Base-by-base conservation (phyloP, 2,113 vertebrate genomes). In the Dicrurus megarhynchus region DNA sequence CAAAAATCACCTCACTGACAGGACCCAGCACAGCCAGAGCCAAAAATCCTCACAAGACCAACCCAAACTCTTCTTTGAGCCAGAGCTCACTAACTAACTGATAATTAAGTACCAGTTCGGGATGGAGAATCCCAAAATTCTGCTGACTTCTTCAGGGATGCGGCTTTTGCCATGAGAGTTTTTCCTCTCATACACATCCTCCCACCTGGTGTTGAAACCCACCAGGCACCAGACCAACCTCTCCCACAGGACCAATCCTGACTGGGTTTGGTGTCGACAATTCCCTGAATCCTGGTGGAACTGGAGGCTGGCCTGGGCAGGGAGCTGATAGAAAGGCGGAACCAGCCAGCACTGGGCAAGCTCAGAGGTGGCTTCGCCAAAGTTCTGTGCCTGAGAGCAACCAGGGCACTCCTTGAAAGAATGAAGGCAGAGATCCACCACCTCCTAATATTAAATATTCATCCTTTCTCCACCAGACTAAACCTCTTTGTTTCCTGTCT, bases 211-310 rank as follows among this genome's bases (percentile, higher is more conserved):
- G 26, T 64, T 0, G 0, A 73, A 65, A 69, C 18, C 42, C 39
- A 42, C 3, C 26, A 4, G 23, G 32, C 49, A 27, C 24, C 53
- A 32, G 28, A 17, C 3, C 22, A 24, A 3, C 18, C 16, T 46
- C 39, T 78, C 33, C 44, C 30, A 6, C 20, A 30, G 56, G 42
- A 39, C 10, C 16, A 1, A 0, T 0, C 80, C 2, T 24, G 37
- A 7, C 32, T 2, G 13, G 44, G 44, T 23, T 50, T 3, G 15
- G 57, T 5, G 69, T 6, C 4, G 9, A 5, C 50, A 35, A 44
- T 1, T 8, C 6, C 11, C 7, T 22, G 42, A 67, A 0, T 2
- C 16, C 24, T 1, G 6, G 12, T 16, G 71, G 37, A 10, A 33
- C 0, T 3, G 26, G 46, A 33, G 75, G 49, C 8, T 63, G 27